Base-by-base conservation (phyloP, 2,113 vertebrate genomes). In the Tupaia chinensis region DNA sequence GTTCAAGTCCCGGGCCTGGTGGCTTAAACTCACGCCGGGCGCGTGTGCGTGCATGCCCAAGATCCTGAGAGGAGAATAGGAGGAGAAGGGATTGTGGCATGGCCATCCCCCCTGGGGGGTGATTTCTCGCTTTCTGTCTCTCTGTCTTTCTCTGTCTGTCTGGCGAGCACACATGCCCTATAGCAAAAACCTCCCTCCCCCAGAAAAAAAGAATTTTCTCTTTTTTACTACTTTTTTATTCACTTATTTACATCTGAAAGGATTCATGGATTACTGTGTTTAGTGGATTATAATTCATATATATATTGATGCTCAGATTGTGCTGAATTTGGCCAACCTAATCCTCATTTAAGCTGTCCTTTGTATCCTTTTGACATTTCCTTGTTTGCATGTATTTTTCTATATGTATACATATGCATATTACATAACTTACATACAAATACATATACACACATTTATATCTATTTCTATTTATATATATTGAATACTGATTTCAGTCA, bases 181-280 rank as follows among this genome's bases (percentile, higher is more conserved):
- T 44, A 44, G 44, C 44, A 44, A 44, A 44, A 32, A 32, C 32
- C 44, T 5, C 44, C 5, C 44, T 5, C 44, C 44, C 44, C 44
- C 44, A 44, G 44, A 44, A 93, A 95, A 12, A 17, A 58, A 96
- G 72, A 84, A 25, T 12, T 79, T 85, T 25, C 13, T 58, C 23
- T 44, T 92, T 94, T 96, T 27, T 22, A 13, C 27, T 23, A 80
- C 69, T 87, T 68, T 79, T 79, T 15, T 74, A 56, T 70, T 78
- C 5, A 23, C 22, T 91, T 63, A 69, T 84, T 93, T 82, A 56
- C 34, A 69, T 53, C 1, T 76, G 68, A 54, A 80, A 63, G 25
- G 6, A 44, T 81, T n/a, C 6, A 76, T 69, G 20, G n/a, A 80
- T 85, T 92, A 68, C 14, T 72, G 32, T 25, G 11, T 95, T 78